These are phyloP conservation scores for Colletes collaris DNA, from an alignment of 2,888 invertebrate species.

Conservation along the genomic window DNA sequence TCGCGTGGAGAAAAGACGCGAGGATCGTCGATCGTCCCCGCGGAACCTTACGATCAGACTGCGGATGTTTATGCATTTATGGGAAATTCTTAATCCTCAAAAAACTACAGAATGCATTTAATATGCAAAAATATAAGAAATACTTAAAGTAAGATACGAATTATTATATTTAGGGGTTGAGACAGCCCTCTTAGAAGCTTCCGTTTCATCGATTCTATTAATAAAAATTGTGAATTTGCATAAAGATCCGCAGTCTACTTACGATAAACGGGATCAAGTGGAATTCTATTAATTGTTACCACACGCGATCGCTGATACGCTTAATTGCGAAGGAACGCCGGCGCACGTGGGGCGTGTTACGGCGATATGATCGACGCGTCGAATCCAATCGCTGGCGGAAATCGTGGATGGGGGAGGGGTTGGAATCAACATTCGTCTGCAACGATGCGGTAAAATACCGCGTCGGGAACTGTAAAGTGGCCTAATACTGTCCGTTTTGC, in stretches of 20 bases:
- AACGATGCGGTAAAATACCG: conserved; percentile 28
- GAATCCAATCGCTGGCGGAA: conserved; percentile 8
- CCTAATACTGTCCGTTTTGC: too few relatives aligned
- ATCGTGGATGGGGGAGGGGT: conserved; percentile 23
- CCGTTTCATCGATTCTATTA: too few relatives aligned
- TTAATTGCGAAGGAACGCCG: conserved; percentile 21
- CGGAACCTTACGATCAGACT: background rate
- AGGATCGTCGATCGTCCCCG: conserved; percentile 15
- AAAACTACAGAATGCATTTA: too few relatives aligned
- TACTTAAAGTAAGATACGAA: too few relatives aligned
- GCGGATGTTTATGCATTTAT: too few relatives aligned
- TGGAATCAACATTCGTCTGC: conserved; percentile 25
- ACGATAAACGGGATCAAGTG: conserved; percentile 15
- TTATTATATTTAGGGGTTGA: too few relatives aligned
- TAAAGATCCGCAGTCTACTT: too few relatives aligned
- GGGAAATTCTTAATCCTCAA: too few relatives aligned
- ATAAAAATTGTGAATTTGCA: too few relatives aligned
- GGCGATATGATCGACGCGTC: conserved; percentile 15
- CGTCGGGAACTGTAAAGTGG: background rate
- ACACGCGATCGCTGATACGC: conserved; percentile 26
- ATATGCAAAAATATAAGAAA: too few relatives aligned
- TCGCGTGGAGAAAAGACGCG: too few relatives aligned
- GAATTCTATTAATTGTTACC: conserved; percentile 35
- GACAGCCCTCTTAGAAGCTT: too few relatives aligned
- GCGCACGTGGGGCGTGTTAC: conserved; percentile 21